Percentiles rank a stretch among this genome's conserved stretches.
These are phyloP conservation scores for Lordiphosa stackelbergi DNA, from an alignment of 1,140 invertebrate species.

Conservation along the genomic window DNA sequence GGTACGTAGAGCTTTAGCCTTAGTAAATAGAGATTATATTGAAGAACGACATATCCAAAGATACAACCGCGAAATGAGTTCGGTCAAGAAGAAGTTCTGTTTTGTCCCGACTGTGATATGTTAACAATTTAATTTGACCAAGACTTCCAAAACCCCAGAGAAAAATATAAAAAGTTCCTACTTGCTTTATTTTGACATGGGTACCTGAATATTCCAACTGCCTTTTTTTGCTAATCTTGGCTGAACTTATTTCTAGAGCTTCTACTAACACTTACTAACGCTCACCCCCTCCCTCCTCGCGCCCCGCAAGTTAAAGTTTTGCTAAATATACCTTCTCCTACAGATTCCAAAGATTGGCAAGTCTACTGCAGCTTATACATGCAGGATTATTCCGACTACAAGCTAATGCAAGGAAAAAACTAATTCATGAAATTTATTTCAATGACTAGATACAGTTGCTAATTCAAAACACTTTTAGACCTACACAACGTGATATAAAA, in stretches of 20 bases:
- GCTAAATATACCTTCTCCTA: constrained; percentile 30
- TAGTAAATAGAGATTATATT: constrained; percentile 7
- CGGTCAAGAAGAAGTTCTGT: constrained; percentile 8
- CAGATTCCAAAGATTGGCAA: constrained; percentile 71
- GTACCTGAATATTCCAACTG: constrained; percentile 23
- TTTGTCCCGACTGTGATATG: constrained; percentile 50
- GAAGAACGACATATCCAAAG: constrained; percentile 27
- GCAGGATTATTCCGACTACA: constrained; percentile 41
- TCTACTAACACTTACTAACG: constrained; percentile 4
- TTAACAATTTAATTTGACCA: constrained; percentile 32
- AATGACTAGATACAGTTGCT: constrained; percentile 8
- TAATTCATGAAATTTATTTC: constrained; percentile 6
- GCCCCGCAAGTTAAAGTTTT: constrained; percentile 17
- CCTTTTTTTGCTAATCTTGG: constrained; percentile 14
- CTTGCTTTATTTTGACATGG: constrained; percentile 4
- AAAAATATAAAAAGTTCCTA: constrained; percentile 25
- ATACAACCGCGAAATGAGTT: constrained; percentile 4
- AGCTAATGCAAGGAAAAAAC: constrained; percentile 24
- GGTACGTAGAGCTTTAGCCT: constrained; percentile 14
- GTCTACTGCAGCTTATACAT: constrained; percentile 54
- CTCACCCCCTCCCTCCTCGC: constrained; percentile 15
- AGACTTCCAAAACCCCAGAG: constrained; percentile 38
- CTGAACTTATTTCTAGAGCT: constrained; percentile 14
- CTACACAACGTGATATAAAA: constrained; percentile 54
- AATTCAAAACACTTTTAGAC: constrained; percentile 16